Evolutionary conservation across 2,797 vertebrate species (phyloP).

Genomic region (Psittacula derbiana): DNA sequence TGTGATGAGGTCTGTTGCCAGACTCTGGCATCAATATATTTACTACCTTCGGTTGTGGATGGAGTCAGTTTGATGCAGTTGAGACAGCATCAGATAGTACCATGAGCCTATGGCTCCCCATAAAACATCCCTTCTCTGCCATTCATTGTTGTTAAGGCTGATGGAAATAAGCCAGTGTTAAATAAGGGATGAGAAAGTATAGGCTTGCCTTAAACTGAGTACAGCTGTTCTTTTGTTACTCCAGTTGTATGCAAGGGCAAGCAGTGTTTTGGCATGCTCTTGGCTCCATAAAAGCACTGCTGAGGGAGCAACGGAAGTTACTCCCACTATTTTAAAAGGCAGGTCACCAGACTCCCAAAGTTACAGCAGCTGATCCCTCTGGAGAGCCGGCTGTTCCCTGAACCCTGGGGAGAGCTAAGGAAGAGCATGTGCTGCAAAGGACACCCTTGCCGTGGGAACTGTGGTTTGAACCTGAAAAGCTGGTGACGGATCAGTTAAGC

Average conservation of each 20-base stretch:
- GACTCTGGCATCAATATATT: background rate
- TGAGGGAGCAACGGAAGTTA: slow-evolving; percentile 23
- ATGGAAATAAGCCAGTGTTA: slow-evolving; percentile 5
- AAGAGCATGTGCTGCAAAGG: background rate
- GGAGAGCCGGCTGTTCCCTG: background rate
- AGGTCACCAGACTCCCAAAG: slow-evolving; percentile 42
- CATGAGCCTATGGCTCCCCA: background rate
- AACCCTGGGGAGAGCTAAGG: slow-evolving; percentile 37
- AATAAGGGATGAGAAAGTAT: slow-evolving; percentile 19
- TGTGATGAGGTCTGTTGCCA: background rate
- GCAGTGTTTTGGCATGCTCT: slow-evolving; percentile 16
- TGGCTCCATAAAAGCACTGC: background rate
- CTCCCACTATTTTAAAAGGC: slow-evolving; percentile 31
- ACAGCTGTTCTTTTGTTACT: slow-evolving; percentile 22
- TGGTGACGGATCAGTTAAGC: rapidly evolving
- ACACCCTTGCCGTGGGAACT: slow-evolving; percentile 24
- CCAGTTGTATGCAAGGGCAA: background rate
- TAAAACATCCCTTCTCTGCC: background rate
- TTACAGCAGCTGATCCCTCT: slow-evolving; percentile 33
- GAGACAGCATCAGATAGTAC: background rate
- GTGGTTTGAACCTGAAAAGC: background rate
- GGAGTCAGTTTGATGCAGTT: background rate
- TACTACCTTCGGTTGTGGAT: background rate
- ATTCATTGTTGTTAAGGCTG: background rate
- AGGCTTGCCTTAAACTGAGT: background rate